These are phyloP conservation scores for Istiophorus platypterus DNA, from an alignment of 2,113 vertebrate species.

Conservation along the genomic window DNA sequence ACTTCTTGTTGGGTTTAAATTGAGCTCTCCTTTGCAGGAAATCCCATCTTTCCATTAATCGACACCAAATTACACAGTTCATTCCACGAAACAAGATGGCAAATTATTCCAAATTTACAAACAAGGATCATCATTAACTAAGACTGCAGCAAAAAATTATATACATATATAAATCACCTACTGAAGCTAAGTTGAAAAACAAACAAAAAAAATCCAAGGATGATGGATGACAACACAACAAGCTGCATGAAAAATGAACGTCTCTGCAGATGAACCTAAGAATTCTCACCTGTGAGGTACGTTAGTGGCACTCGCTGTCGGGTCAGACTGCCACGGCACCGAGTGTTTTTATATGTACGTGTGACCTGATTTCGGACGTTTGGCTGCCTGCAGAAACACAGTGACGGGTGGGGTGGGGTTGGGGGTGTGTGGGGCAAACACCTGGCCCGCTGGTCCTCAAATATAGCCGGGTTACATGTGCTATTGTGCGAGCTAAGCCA, in stretches of 20 bases:
- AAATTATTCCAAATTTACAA: neutral
- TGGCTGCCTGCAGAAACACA: neutral
- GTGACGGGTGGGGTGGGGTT: too few species aligned
- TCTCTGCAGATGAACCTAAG: neutral
- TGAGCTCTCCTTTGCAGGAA: neutral
- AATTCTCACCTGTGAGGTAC: constrained; percentile 63
- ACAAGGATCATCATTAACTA: neutral
- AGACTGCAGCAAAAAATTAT: too few species aligned
- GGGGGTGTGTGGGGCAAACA: constrained; percentile 17
- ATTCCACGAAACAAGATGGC: neutral
- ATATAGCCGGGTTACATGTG: constrained; percentile 45
- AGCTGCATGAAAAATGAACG: too few species aligned
- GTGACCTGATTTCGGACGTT: constrained; percentile 84
- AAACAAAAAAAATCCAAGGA: neutral
- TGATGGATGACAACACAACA: neutral
- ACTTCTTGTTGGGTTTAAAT: neutral
- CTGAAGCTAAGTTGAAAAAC: neutral
- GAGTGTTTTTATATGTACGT: constrained; percentile 84
- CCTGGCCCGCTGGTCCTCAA: constrained; percentile 46
- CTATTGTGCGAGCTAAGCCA: constrained; percentile 68
- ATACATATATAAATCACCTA: neutral
- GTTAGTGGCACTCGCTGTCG: constrained; percentile 10
- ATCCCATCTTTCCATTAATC: neutral
- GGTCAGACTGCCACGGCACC: neutral
- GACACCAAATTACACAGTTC: neutral